Evolutionary conservation across 1,140 invertebrate genomes (phyloP).

Genomic region (Gonioctena quinquepunctata): DNA sequence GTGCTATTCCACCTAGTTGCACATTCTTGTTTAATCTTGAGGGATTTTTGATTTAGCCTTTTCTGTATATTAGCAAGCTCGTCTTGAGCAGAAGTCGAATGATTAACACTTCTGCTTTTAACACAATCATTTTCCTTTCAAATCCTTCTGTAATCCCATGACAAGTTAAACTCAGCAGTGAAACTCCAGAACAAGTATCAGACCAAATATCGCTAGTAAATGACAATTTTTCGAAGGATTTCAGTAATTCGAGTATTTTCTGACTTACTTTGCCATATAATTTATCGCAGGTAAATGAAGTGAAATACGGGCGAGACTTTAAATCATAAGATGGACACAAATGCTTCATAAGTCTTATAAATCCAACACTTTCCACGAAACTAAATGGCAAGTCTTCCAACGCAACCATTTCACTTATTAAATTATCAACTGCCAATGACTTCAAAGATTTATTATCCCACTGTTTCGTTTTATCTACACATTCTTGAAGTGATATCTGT

Average conservation of each 20-base stretch:
- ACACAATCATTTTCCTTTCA: slow-evolving; percentile 32
- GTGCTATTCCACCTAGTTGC: too few species aligned
- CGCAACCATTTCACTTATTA: not conserved
- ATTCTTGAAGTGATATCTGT: too few species aligned
- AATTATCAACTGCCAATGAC: not conserved
- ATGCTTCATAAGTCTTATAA: not conserved
- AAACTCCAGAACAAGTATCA: slow-evolving; percentile 36
- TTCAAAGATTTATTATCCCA: too few species aligned
- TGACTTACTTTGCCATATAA: slow-evolving; percentile 38
- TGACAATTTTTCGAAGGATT: slow-evolving; percentile 38
- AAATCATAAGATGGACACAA: not conserved
- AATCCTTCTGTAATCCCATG: slow-evolving; percentile 36
- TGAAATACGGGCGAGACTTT: not conserved
- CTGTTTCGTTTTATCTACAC: too few species aligned
- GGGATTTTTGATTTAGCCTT: too few species aligned
- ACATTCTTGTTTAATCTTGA: too few species aligned
- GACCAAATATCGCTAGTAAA: slow-evolving; percentile 39
- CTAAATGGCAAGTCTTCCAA: not conserved
- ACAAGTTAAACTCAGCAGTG: slow-evolving; percentile 39
- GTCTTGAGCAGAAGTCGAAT: too few species aligned
- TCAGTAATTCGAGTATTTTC: slow-evolving; percentile 29
- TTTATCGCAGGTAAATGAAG: slow-evolving; percentile 2
- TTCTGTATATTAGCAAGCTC: too few species aligned
- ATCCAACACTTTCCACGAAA: not conserved
- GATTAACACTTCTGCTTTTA: slow-evolving; percentile 16